Conservation (phyloP, 2,113 vertebrate genomes). For the Onychostruthus taczanowskii region DNA sequence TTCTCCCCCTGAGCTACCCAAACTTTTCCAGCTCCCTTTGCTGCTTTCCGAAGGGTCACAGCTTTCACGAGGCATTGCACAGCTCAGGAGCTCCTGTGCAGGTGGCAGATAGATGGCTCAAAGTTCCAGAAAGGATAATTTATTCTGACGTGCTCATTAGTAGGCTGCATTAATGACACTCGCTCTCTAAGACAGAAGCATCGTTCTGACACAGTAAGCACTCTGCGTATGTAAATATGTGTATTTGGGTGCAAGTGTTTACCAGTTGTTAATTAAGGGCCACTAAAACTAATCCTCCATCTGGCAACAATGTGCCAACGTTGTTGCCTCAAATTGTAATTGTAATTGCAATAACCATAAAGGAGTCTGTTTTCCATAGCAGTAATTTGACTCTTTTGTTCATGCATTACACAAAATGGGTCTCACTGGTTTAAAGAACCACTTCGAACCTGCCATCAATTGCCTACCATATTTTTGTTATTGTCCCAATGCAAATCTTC, state of each 20-base stretch:
- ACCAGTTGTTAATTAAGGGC: conserved; percentile 26
- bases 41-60: background rate
- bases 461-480: background rate
- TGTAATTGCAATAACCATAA: conserved; percentile 1
- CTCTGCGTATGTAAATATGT: background rate
- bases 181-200: background rate
- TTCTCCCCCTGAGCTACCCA: background rate
- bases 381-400: background rate
- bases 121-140: background rate
- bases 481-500: background rate
- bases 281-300: conserved; percentile 18
- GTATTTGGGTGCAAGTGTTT: background rate
- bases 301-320: conserved; percentile 1
- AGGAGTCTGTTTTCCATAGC: background rate
- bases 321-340: background rate
- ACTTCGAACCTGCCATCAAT: background rate
- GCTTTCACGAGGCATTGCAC: background rate
- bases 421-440: background rate
- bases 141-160: conserved; percentile 4
- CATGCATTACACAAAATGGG: background rate
- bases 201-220: background rate
- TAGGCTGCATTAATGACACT: background rate
- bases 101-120: background rate
- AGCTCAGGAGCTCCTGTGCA: background rate
- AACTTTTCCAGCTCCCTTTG: background rate